Evolutionary conservation across 2,888 invertebrate species (phyloP).

Genomic region (Himalopsyche kuldschensis): DNA sequence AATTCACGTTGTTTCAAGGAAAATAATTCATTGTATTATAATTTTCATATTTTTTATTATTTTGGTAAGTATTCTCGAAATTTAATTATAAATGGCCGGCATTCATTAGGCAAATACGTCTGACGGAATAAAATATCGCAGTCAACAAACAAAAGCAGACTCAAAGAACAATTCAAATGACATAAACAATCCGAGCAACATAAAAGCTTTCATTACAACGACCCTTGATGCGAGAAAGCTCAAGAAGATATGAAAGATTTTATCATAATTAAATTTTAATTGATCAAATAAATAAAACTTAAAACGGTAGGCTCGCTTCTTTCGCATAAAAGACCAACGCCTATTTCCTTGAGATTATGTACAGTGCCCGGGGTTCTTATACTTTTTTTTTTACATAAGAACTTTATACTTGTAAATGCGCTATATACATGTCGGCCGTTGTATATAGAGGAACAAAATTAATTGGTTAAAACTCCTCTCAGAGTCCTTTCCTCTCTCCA

Average conservation of each 20-base stretch:
- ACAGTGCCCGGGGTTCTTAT: constrained; percentile 28
- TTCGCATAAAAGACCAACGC: constrained; percentile 37
- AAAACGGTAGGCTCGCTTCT: constrained; percentile 27
- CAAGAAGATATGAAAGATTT: constrained; percentile 30
- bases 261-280: constrained; percentile 40
- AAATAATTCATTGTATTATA: constrained; percentile 1
- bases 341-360: constrained; percentile 36
- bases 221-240: constrained; percentile 9
- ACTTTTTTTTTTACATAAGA: constrained; percentile 34
- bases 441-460: constrained; percentile 59
- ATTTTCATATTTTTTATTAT: neutral
- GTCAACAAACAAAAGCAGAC: constrained; percentile 10
- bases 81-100: constrained; percentile 31
- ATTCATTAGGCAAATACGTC: constrained; percentile 9
- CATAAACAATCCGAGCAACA: constrained; percentile 28
- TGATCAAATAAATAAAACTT: constrained; percentile 40
- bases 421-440: constrained; percentile 34
- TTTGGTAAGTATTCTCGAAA: constrained; percentile 12
- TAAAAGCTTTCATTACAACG: constrained; percentile 28
- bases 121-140: constrained; percentile 17
- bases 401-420: constrained; percentile 38
- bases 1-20: neutral
- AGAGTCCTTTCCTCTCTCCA: constrained; percentile 48
- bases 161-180: constrained; percentile 25
- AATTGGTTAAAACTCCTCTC: constrained; percentile 66